Percentiles rank a stretch among this genome's conserved stretches.
phyloP scores from a whole-genome alignment of 2,888 invertebrate species.

The Blera fallax region DNA sequence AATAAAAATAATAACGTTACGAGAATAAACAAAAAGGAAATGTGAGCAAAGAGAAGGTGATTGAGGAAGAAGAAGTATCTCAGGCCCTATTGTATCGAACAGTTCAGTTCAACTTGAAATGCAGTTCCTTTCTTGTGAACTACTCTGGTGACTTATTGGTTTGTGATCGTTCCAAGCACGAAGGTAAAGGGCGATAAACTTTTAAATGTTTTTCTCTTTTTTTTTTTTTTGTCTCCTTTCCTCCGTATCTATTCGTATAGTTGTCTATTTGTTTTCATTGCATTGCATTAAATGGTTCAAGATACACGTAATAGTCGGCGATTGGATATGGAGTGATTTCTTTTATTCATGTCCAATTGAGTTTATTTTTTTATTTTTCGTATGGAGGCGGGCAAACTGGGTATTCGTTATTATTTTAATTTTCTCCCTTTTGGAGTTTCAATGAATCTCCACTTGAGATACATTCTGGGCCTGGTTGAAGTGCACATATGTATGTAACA shows the following conservation, averaged over 20 bases:
- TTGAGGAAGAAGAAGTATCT: conserved; percentile 50
- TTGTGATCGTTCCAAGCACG: conserved; percentile 11
- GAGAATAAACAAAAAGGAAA: conserved; percentile 25
- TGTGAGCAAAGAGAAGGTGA: conserved; percentile 21
- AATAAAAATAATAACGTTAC: conserved; percentile 65
- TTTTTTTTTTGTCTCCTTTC: neutral
- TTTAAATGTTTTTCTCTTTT: conserved; percentile 27
- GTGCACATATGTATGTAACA: conserved; percentile 9
- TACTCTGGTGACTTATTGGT: conserved; percentile 60
- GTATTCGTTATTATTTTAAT: conserved; percentile 27
- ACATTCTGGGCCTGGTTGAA: conserved; percentile 17
- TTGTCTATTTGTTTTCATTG: conserved; percentile 49
- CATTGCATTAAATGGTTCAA: conserved; percentile 62
- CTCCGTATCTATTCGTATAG: too few species aligned
- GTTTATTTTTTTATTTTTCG: neutral
- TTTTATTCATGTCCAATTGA: conserved; percentile 66
- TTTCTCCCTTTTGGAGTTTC: conserved; percentile 27
- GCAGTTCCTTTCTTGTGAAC: conserved; percentile 64
- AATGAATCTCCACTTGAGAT: conserved; percentile 31
- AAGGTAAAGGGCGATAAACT: conserved; percentile 70
- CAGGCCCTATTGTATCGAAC: conserved; percentile 43
- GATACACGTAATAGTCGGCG: conserved; percentile 50
- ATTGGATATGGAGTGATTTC: conserved; percentile 46
- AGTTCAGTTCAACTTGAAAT: conserved; percentile 59
- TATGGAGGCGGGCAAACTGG: neutral